A percentile compares a stretch with the other conserved stretches of the same genome.
phyloP scores from a whole-genome alignment of 2,113 vertebrate genomes.

The Haemorhous mexicanus region DNA sequence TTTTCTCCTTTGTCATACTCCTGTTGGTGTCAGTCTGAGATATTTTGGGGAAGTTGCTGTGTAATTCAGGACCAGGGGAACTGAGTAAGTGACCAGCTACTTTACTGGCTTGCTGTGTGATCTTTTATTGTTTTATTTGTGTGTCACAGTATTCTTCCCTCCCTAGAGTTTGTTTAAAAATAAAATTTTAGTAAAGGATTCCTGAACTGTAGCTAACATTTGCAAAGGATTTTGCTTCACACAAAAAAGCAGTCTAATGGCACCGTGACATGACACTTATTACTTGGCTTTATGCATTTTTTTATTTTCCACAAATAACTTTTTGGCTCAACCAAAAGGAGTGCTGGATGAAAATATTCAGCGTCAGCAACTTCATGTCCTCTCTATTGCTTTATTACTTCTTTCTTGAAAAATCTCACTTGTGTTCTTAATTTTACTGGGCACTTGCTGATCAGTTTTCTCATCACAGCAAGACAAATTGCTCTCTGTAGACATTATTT shows the following conservation, averaged over 20 bases:
- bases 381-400: not conserved
- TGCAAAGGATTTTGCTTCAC: not conserved
- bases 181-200: not conserved
- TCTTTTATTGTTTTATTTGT: not conserved
- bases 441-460: not conserved
- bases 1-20: not conserved
- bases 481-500: not conserved
- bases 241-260: not conserved
- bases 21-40: not conserved
- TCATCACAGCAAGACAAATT: not conserved
- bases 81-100: not conserved
- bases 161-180: not conserved
- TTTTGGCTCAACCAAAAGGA: conserved; percentile 12
- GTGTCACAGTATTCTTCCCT: not conserved
- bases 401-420: conserved; percentile 17
- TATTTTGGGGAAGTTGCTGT: not conserved
- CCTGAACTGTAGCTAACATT: not conserved
- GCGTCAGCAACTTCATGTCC: conserved; percentile 18
- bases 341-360: conserved; percentile 2
- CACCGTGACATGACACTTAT: not conserved
- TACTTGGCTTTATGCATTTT: conserved; percentile 11
- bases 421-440: conserved; percentile 34
- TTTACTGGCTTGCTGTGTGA: not conserved
- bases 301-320: conserved; percentile 1
- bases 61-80: not conserved